Base-by-base conservation (phyloP, 2,797 vertebrate species). In the Cercopithecus diana region DNA sequence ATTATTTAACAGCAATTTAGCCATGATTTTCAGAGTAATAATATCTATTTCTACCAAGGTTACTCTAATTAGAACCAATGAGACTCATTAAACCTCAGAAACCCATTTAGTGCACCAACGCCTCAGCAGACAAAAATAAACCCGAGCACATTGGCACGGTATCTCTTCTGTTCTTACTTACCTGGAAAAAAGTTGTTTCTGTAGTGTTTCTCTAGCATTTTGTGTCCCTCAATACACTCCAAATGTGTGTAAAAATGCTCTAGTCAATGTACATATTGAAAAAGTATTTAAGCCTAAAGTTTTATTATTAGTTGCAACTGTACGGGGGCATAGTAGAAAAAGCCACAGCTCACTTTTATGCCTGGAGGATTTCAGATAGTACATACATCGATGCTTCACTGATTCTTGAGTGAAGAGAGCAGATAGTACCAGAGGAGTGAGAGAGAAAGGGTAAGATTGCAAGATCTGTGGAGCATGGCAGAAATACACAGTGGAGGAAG, bases 11-110 rank as follows among this genome's bases (percentile, higher is more conserved):
- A 97, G 92, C 39, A 96, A 97, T 97, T 97, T 97, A 86, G 58
- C 57, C 55, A 84, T 96, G 84, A 97, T 98, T 95, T 97, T 28
- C 96, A 97, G 90, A 93, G 84, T 92, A 97, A 97, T 96, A 96
- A 96, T 97, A 93, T 90, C 95, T 95, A 96, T 96, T 96, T 97
- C 81, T 43, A 95, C 81, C 95, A 98, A 96, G 90, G 97, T 96
- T 95, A 96, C 92, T 79, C 88, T 97, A 98, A 98, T 94, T 96
- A 96, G 94, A 98, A 97, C 92, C 95, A 97, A 96, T 95, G 96
- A 97, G 77, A 97, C 96, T 98, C 97, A 97, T 98, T 98, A 97
- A 95, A 93, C 33, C 90, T 92, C 85, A 92, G 70, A 97, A 96
- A 45, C 19, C 48, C 64, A 84, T 92, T 43, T 64, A 85, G 72